Evolutionary conservation across 2,113 vertebrate species (phyloP).

Genomic region (Microtus oregoni): DNA sequence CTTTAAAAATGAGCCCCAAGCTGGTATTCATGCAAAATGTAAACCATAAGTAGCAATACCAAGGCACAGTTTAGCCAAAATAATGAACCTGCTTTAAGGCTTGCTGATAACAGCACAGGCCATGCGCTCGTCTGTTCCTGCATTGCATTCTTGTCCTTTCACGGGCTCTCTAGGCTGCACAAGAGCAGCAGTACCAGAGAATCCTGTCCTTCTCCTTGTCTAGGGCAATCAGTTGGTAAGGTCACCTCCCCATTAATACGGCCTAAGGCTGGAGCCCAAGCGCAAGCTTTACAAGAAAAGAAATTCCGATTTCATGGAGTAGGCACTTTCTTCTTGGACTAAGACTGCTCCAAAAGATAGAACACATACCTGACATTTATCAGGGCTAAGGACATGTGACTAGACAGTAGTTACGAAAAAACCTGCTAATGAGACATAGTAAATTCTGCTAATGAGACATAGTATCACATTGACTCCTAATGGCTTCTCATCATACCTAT

Average conservation of each 20-base stretch:
- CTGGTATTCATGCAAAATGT: not conserved
- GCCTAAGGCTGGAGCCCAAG: not conserved
- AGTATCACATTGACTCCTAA: too few species aligned
- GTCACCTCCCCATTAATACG: not conserved
- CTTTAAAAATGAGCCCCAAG: not conserved
- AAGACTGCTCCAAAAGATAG: not conserved
- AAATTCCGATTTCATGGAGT: too few species aligned
- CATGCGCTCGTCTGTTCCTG: not conserved
- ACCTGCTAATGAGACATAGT: not conserved
- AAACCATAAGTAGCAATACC: not conserved
- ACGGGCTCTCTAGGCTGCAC: not conserved
- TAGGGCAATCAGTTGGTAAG: too few species aligned
- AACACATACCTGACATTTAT: not conserved
- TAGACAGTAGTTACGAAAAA: not conserved
- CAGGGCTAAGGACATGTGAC: not conserved
- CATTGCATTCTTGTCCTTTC: not conserved
- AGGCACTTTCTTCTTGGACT: not conserved
- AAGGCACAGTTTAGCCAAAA: conserved; percentile 4
- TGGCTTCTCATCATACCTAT: not conserved
- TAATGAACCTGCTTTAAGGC: not conserved
- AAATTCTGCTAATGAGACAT: not conserved
- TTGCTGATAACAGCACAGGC: not conserved
- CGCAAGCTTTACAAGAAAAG: not conserved
- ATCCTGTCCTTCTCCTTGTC: not conserved
- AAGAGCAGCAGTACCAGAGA: not conserved